A percentile compares a stretch with the other conserved stretches of the same genome.
Evolutionary conservation across 2,797 vertebrate species (phyloP).

Genomic region (Bradypodion pumilum): DNA sequence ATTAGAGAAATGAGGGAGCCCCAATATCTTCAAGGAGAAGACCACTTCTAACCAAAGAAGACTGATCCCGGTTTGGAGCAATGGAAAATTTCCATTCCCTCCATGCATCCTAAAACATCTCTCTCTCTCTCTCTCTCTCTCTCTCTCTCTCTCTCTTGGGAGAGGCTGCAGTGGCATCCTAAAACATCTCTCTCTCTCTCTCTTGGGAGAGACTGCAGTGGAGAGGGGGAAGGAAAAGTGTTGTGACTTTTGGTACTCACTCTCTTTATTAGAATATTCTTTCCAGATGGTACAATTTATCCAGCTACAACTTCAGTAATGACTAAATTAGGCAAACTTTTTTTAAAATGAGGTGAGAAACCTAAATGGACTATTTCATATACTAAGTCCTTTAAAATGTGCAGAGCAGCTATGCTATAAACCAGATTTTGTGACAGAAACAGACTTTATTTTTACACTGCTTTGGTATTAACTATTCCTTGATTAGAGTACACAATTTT

Average conservation of each 20-base stretch:
- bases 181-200: too few relatives aligned
- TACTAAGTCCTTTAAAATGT: not conserved
- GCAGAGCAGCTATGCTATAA: not conserved
- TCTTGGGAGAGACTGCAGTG: too few relatives aligned
- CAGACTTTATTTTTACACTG: too few relatives aligned
- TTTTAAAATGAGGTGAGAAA: not conserved
- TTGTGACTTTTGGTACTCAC: not conserved
- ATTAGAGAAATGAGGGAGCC: not conserved
- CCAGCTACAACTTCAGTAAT: not conserved
- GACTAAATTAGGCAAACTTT: not conserved
- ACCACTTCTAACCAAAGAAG: not conserved
- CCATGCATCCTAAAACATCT: too few relatives aligned
- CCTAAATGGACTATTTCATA: not conserved
- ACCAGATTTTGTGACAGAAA: not conserved
- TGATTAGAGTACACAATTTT: too few relatives aligned
- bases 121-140: too few relatives aligned
- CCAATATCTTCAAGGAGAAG: not conserved
- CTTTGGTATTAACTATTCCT: not conserved
- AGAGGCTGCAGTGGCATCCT: too few relatives aligned
- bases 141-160: too few relatives aligned
- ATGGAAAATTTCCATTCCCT: not conserved
- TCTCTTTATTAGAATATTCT: not conserved
- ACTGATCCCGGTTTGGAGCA: not conserved
- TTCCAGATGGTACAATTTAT: not conserved
- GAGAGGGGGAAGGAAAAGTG: not conserved